These are phyloP conservation scores for Drusus annulatus DNA, from an alignment of 1,140 invertebrate genomes.

Conservation along the genomic window DNA sequence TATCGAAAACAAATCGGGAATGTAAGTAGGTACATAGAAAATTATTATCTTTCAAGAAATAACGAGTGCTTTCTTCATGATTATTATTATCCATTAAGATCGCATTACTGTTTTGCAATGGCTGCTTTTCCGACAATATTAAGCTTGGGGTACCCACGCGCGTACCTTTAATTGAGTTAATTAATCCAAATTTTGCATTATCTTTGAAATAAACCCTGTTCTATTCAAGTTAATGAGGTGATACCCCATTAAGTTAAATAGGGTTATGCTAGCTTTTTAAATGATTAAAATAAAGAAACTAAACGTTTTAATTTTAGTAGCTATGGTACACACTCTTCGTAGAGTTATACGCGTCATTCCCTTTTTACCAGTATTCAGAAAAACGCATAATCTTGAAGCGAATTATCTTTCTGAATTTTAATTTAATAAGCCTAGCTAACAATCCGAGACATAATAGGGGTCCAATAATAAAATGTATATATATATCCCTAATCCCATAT, in stretches of 20 bases:
- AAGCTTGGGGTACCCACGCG: background rate
- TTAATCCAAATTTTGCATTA: background rate
- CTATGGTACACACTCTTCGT: background rate
- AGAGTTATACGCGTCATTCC: background rate
- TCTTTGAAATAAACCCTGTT: background rate
- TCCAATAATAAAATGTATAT: too few relatives aligned
- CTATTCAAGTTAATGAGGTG: conserved; percentile 13
- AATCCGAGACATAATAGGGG: too few relatives aligned
- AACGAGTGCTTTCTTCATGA: background rate
- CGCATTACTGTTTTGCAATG: background rate
- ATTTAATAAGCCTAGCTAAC: background rate
- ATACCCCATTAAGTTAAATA: conserved; percentile 22
- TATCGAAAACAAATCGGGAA: too few relatives aligned
- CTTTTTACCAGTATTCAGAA: background rate
- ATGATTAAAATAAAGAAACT: background rate
- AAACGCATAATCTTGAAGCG: background rate
- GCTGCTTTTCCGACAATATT: background rate
- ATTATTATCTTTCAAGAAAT: background rate
- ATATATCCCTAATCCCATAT: too few relatives aligned
- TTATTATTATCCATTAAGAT: background rate
- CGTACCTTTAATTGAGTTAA: too few relatives aligned
- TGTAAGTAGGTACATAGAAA: background rate
- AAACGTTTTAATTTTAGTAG: background rate
- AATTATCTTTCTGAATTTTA: background rate
- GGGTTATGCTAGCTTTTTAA: conserved; percentile 22